These are phyloP conservation scores for Mesitornis unicolor DNA, from an alignment of 2,113 vertebrate species.

Conservation along the genomic window DNA sequence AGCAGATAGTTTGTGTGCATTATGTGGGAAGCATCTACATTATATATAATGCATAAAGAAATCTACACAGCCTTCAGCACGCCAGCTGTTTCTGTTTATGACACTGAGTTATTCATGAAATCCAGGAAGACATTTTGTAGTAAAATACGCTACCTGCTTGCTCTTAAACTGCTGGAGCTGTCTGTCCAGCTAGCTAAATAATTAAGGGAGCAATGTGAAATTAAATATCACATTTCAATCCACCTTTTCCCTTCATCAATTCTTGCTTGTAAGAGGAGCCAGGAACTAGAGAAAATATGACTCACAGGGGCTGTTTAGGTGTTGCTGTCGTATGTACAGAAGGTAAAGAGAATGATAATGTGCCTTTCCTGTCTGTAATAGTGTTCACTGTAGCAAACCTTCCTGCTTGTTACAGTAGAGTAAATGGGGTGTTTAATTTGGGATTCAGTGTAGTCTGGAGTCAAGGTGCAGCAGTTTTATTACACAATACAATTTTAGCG, in stretches of 20 bases:
- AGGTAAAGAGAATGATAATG: constrained; percentile 54
- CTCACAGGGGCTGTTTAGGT: constrained; percentile 17
- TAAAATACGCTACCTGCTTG: constrained; percentile 58
- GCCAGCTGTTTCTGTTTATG: constrained; percentile 71
- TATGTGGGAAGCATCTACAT: neutral
- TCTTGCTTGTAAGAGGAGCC: neutral
- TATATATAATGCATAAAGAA: constrained; percentile 62
- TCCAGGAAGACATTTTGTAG: constrained; percentile 54
- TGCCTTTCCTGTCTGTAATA: constrained; percentile 49
- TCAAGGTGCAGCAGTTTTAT: constrained; percentile 75
- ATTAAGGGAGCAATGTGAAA: constrained; percentile 32
- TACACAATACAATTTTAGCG: constrained; percentile 72
- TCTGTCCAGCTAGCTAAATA: constrained; percentile 40
- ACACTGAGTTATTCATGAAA: constrained; percentile 64
- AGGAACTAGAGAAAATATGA: constrained; percentile 21
- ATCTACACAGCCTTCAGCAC: constrained; percentile 53
- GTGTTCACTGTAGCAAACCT: constrained; percentile 65
- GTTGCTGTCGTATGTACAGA: constrained; percentile 11
- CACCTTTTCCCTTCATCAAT: constrained; percentile 18
- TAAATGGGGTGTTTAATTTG: constrained; percentile 77
- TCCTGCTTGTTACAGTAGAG: constrained; percentile 67
- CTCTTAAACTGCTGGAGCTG: constrained; percentile 36
- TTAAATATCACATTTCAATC: constrained; percentile 30
- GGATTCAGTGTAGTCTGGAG: constrained; percentile 69
- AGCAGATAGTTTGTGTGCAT: neutral